Base-by-base conservation (phyloP, 2,113 vertebrate genomes). In the Amblyornis subalaris region DNA sequence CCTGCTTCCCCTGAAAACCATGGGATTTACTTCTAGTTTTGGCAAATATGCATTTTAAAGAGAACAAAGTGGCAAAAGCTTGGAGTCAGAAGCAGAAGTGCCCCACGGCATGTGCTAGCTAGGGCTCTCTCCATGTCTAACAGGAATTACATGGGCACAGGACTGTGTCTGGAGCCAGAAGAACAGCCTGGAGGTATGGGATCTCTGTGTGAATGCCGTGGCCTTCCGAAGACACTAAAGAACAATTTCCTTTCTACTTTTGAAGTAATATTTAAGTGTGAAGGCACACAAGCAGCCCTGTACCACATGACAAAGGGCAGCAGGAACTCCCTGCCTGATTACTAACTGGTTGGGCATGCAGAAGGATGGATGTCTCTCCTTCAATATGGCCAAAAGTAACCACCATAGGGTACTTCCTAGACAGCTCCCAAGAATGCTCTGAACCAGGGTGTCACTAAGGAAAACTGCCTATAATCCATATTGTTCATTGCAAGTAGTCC, bases 61-160 rank as follows among this genome's bases (percentile, higher is more conserved):
- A 19, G n/a, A 72, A 60, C 2, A 24, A 74, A 77, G 31, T 26
- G 42, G 64, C 20, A 93, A 42, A 88, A 82, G 23, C 36, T 70
- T 12, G 7, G 42, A 71, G 15, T n/a, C 31, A 55, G 67, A 85
- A 75, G 58, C 28, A 31, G 44, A 18, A 82, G 31, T 31, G 81
- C 33, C 50, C 47, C 33, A 26, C 0, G 0, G 14, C 22, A 35
- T 1, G 8, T 13, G 14, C 44, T 35, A 42, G 21, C 29, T 19
- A 50, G 19, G 33, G 29, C 5, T 14, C 33, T 78, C 40, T 60
- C 21, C 23, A 13, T 4, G 15, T 54, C 83, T 70, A 45, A 42
- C 15, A 64, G 25, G 57, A 84, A 67, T 76, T 90, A 65, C 7
- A 20, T 1, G 23, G 47, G 33, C 58, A 77, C 21, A 57, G 36